These are phyloP conservation scores for Lysandra coridon DNA, from an alignment of 2,888 invertebrate species.

Conservation along the genomic window DNA sequence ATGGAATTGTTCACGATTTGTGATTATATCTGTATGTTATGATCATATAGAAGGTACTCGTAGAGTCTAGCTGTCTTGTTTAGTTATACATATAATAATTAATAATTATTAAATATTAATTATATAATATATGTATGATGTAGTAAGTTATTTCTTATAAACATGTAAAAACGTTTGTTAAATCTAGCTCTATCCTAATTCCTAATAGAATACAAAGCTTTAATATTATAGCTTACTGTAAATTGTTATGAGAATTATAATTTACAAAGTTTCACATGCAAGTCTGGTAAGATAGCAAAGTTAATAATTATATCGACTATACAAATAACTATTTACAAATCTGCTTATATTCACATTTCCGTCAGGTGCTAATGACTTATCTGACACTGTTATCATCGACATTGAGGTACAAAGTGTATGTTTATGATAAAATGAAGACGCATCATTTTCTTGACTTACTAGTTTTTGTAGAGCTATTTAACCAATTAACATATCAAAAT, in stretches of 20 bases:
- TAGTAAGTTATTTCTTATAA: too few species aligned
- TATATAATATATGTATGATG: too few species aligned
- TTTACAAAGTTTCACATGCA: background rate
- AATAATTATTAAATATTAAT: too few species aligned
- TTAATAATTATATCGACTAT: too few species aligned
- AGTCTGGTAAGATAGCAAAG: background rate
- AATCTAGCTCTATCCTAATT: too few species aligned
- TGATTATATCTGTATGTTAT: background rate
- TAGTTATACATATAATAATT: background rate
- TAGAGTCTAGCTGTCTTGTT: background rate
- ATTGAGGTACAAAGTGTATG: background rate
- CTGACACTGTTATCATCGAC: background rate
- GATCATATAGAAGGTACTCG: background rate
- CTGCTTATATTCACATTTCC: background rate
- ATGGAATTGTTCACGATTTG: background rate
- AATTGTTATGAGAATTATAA: too few species aligned
- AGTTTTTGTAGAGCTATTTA: slow-evolving; percentile 1
- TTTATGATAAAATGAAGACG: slow-evolving; percentile 9
- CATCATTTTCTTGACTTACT: background rate
- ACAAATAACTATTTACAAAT: background rate
- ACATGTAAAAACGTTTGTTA: too few species aligned
- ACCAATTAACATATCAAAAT: background rate
- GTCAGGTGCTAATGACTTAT: background rate
- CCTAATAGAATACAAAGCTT: too few species aligned
- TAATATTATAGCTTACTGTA: too few species aligned